phyloP scores from a whole-genome alignment of 2,888 invertebrate genomes.

The Drosophila nr. medialis region DNA sequence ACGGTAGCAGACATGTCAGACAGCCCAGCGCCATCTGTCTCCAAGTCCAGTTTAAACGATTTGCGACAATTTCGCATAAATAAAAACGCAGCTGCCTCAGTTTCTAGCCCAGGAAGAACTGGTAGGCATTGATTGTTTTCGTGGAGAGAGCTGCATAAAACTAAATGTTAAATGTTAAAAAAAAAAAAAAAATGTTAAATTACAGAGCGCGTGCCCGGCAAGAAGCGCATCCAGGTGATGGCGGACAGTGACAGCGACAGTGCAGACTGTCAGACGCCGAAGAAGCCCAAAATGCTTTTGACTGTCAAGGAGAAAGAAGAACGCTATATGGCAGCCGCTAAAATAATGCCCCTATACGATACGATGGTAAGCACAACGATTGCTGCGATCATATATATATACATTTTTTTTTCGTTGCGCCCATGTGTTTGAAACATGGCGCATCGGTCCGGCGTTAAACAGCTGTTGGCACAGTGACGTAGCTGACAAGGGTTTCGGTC shows the following conservation, averaged over 20 bases:
- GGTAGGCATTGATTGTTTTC: constrained; percentile 51
- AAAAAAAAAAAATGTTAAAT: constrained; percentile 1
- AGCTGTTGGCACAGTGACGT: constrained; percentile 65
- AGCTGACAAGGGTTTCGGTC: constrained; percentile 7
- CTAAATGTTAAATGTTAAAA: constrained; percentile 1
- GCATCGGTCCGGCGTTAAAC: constrained; percentile 66
- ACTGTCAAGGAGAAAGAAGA: constrained; percentile 83
- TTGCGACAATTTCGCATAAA: constrained; percentile 83
- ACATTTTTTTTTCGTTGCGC: constrained; percentile 21
- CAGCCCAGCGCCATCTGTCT: constrained; percentile 61
- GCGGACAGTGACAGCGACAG: constrained; percentile 84
- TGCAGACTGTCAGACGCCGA: constrained; percentile 72
- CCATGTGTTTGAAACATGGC: constrained; percentile 64
- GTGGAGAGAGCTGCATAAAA: background rate
- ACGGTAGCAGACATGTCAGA: constrained; percentile 72
- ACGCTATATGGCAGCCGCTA: constrained; percentile 82
- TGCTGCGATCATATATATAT: background rate
- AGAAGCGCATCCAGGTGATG: constrained; percentile 83
- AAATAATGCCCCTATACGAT: constrained; percentile 82
- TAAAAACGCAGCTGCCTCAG: constrained; percentile 65
- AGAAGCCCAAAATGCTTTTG: constrained; percentile 79
- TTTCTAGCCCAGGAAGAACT: constrained; percentile 62
- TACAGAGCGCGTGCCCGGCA: constrained; percentile 83
- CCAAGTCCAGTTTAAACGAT: constrained; percentile 79
- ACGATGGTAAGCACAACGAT: constrained; percentile 81